Evolutionary conservation across 2,797 vertebrate species (phyloP).

Genomic region (Sitta carolinensis): DNA sequence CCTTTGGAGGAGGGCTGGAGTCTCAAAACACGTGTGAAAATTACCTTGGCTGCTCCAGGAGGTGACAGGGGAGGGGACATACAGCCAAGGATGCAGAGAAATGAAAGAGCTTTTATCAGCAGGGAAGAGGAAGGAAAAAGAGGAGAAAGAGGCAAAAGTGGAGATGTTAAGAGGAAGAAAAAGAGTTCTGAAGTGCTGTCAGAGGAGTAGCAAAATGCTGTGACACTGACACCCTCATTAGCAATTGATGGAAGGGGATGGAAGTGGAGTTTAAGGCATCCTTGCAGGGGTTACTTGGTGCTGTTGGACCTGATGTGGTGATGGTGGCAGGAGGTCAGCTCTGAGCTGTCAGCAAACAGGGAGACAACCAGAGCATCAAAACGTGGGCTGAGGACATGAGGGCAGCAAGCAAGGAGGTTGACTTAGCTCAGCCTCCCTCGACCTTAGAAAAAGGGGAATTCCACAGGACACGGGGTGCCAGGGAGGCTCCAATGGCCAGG

Average conservation of each 20-base stretch:
- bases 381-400: fast-evolving
- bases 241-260: background rate
- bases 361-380: background rate
- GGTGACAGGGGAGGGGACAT: background rate
- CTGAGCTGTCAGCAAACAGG: background rate
- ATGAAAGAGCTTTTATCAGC: background rate
- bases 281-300: background rate
- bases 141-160: background rate
- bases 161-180: background rate
- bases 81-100: background rate
- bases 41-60: background rate
- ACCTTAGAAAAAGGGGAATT: background rate
- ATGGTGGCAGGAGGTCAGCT: background rate
- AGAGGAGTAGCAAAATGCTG: background rate
- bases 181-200: background rate
- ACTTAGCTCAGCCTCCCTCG: background rate
- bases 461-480: background rate
- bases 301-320: background rate
- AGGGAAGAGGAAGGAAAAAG: background rate
- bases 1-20: background rate
- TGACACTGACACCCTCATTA: background rate
- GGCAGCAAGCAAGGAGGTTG: background rate
- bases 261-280: background rate
- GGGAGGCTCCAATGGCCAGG: background rate
- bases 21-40: background rate